Base-by-base conservation (phyloP, 1,140 invertebrate species). In the Apis cerana region DNA sequence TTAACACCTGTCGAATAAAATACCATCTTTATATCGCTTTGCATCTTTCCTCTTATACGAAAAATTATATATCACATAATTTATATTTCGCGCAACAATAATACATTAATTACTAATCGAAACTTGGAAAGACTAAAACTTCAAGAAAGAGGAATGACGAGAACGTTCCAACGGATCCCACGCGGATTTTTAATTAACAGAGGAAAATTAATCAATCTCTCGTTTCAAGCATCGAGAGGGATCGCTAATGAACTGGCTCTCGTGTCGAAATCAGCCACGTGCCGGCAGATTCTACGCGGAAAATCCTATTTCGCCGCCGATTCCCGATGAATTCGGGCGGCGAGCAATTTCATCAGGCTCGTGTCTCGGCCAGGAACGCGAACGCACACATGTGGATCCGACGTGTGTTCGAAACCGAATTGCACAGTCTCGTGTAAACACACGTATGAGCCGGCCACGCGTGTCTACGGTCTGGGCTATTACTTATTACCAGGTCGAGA, bases 271-370 rank as follows among this genome's bases (percentile, higher is more conserved):
- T 83, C 78, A 72, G n/a, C 76, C 64, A 52, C 75, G 71, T 79
- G 83, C 81, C 82, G 81, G 70, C 72, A 71, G 86, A 84, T 87
- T 85, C 79, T 50, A 77, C 59, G 64, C 80, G 64, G 21, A 84
- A 74, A 84, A 77, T 80, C 82, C 80, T 75, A 76, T 81, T 75
- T 78, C 82, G 68, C 58, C 80, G 74, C 71, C 82, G 79, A 84
- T 85, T 85, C 56, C 88, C 85, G 85, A 90, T 87, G 82, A 85
- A 84, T 43, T 43, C 84, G 77, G 54, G 13, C 59, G 33, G 19
- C 27, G 61, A 27, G 50, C 80, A 87, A 83, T 87, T 86, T 86
- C 85, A 69, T 50, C 79, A 80, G 76, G 74, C 69, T 65, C 72
- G 50, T 82, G 69, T 84, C 76, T 76, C 27, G 67, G 27, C 64